Conservation (phyloP, 2,888 invertebrate genomes). For the Mechanitis mazaeus region DNA sequence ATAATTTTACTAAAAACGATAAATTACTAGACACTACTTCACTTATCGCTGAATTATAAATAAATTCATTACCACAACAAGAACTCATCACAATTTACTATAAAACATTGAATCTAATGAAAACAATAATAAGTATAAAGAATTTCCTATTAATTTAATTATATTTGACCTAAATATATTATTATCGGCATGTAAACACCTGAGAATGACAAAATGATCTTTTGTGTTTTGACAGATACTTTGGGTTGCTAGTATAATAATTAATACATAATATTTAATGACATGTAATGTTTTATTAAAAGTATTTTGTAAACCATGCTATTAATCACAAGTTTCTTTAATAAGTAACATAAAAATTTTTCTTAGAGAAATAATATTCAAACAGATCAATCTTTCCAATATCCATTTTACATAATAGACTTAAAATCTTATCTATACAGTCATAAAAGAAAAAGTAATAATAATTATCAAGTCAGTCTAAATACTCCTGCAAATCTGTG, state of each 20-base stretch:
- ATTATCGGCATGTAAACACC: conserved; percentile 55
- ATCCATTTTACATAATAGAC: too few relatives aligned
- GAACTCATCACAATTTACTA: conserved; percentile 63
- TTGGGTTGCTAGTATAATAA: conserved; percentile 5
- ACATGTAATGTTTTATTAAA: too few relatives aligned
- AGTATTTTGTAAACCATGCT: too few relatives aligned
- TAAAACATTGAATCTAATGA: conserved; percentile 28
- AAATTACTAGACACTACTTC: conserved; percentile 61
- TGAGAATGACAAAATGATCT: conserved; percentile 49
- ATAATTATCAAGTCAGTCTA: too few relatives aligned
- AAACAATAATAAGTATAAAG: conserved; percentile 27
- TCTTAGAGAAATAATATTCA: too few relatives aligned
- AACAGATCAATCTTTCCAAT: too few relatives aligned
- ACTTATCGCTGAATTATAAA: conserved; percentile 60
- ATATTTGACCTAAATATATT: conserved; percentile 56
- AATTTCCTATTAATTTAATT: conserved; percentile 33
- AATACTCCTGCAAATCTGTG: too few relatives aligned
- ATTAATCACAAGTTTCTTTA: too few relatives aligned
- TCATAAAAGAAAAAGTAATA: too few relatives aligned
- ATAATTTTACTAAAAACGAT: conserved; percentile 50
- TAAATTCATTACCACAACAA: conserved; percentile 67
- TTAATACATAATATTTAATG: too few relatives aligned
- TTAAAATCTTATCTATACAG: too few relatives aligned
- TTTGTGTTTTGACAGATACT: conserved; percentile 27
- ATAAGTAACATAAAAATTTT: too few relatives aligned